Base-by-base conservation (phyloP, 2,888 invertebrate genomes). In the Scaptomyza tumidula region DNA sequence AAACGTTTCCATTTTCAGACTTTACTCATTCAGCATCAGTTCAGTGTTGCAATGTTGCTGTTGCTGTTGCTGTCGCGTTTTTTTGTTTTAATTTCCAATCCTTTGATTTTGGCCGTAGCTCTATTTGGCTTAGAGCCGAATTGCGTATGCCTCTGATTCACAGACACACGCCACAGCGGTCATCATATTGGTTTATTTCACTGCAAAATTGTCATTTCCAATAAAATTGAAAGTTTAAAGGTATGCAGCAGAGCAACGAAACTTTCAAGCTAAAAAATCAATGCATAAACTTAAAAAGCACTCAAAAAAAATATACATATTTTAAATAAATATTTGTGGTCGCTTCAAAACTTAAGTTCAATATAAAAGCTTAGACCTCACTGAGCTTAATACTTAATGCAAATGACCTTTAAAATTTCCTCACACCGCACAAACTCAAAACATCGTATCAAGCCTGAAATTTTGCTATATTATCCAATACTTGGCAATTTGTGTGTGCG, bases 61-160 rank as follows among this genome's bases (percentile, higher is more conserved):
- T 43, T 50, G 16, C 16, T 9, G n/a, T 64, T 56, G 43, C 45
- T n/a, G 46, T 54, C 41, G 37, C 56, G 62, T 48, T 35, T 69
- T 69, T 63, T 49, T 49, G 52, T 57, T 65, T 55, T 57, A 50
- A 50, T 63, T 41, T 63, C 65, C 59, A 74, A 66, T 80, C 53
- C 64, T 85, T 82, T 69, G 77, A 86, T 79, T 82, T 87, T 62
- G 67, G 60, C 53, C 61, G 44, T 58, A 61, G 83, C 77, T 79
- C 85, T 82, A 79, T 75, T 82, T 75, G 80, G 88, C 83, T 86
- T 73, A 70, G 59, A 58, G 41, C 49, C 56, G 45, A 41, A 46
- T 33, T 66, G 44, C 4, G n/a, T 49, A 50, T 29, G 44, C 44
- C 35, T 11, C 45, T 63, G 52, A 45, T 45, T 14, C 13, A 9